Evolutionary conservation across 2,888 invertebrate species (phyloP).

Genomic region (Actias luna): DNA sequence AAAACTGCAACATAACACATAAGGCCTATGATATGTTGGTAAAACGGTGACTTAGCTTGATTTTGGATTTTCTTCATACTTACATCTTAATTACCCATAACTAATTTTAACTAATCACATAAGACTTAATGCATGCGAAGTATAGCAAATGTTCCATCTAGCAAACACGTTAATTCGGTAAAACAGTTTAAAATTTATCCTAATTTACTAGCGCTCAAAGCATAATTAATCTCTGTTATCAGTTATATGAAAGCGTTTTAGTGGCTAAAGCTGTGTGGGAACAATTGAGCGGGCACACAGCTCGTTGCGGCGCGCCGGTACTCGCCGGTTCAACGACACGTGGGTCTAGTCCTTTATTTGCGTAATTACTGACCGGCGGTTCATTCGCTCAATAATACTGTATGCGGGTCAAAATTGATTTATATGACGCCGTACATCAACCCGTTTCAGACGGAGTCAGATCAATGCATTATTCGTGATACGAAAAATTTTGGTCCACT

Average conservation of each 20-base stretch:
- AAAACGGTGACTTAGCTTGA: too few relatives aligned
- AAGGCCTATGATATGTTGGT: too few relatives aligned
- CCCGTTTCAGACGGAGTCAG: neutral
- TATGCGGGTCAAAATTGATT: conserved; percentile 15
- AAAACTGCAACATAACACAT: too few relatives aligned
- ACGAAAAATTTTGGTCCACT: neutral
- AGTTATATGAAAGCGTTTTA: conserved; percentile 18
- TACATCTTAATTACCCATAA: too few relatives aligned
- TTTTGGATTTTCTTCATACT: too few relatives aligned
- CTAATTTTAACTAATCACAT: too few relatives aligned
- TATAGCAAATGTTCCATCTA: too few relatives aligned
- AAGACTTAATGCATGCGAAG: too few relatives aligned
- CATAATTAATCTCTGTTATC: neutral
- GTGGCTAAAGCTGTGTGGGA: conserved; percentile 26
- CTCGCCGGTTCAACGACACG: conserved; percentile 33
- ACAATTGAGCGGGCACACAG: neutral
- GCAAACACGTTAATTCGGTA: neutral
- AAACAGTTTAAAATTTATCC: neutral
- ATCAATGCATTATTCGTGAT: neutral
- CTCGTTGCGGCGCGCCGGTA: neutral
- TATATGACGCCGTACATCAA: neutral
- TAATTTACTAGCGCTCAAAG: neutral
- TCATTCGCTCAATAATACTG: conserved; percentile 29
- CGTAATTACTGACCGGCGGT: conserved; percentile 31
- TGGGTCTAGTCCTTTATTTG: conserved; percentile 28